These are phyloP conservation scores for Kryptopterus vitreolus DNA, from an alignment of 2,797 vertebrate species.

Conservation along the genomic window DNA sequence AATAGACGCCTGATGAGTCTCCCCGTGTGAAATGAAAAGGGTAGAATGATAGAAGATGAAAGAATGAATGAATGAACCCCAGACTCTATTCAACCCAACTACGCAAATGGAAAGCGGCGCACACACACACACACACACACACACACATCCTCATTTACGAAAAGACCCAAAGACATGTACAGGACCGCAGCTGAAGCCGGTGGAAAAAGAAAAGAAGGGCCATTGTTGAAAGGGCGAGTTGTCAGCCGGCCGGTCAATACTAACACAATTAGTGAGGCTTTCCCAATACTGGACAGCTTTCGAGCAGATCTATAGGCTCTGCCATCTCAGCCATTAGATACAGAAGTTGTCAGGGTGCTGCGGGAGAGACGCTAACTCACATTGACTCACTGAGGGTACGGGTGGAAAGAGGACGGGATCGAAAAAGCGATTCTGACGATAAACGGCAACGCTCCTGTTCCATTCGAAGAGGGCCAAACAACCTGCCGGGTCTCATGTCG, in stretches of 20 bases:
- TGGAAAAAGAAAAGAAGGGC: conserved; percentile 31
- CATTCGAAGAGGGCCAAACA: background rate
- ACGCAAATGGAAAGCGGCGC: background rate
- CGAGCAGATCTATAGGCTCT: conserved; percentile 36
- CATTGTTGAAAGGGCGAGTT: conserved; percentile 29
- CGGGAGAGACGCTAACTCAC: background rate
- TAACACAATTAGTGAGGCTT: conserved; percentile 46
- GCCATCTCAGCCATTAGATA: conserved; percentile 26
- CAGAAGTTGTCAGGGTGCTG: conserved; percentile 30
- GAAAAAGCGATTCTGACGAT: background rate
- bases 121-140: background rate
- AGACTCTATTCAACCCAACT: background rate
- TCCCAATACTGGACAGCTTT: conserved; percentile 38
- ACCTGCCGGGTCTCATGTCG: background rate
- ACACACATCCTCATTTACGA: background rate
- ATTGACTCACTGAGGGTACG: conserved; percentile 34
- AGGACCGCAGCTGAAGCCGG: conserved; percentile 4
- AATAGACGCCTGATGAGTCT: too few species aligned
- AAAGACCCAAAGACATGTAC: conserved; percentile 1
- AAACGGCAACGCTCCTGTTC: background rate
- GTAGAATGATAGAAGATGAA: too few species aligned
- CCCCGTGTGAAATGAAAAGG: too few species aligned
- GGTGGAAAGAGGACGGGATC: background rate
- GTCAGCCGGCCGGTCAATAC: conserved; percentile 39
- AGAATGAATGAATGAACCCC: too few species aligned